Base-by-base conservation (phyloP, 2,888 invertebrate genomes). In the Agrotis segetum region DNA sequence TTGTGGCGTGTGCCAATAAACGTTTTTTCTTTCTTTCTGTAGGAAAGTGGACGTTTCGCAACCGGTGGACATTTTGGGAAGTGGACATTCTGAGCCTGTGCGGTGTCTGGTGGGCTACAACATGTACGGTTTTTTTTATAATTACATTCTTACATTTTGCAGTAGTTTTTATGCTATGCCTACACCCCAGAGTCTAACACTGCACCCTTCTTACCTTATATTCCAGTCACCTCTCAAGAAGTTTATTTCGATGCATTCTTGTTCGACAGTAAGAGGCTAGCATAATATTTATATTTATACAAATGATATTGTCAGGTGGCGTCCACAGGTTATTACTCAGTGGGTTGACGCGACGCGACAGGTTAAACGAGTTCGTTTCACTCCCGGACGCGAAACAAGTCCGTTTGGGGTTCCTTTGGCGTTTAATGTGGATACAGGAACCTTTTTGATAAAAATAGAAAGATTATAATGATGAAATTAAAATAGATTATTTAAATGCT, bases 341-440 rank as follows among this genome's bases (percentile, higher is more conserved):
- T 73, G 82, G 81, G 87, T 86, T 85, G 90, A 87, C 88, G 85
- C 84, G 89, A 87, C 87, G 83, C 85, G 74, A 78, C 77, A 88
- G 91, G 93, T 92, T 92, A 88, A 85, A 87, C 90, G 77, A 88
- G 93, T 92, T 91, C 88, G 86, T 90, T 91, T 89, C 89, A 89
- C 89, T 89, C 88, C 88, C 89, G 89, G 89, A 89, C 89, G 88
- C 80, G 72, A 88, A 90, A 92, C 92, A 71, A 85, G 89, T 90
- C 87, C 81, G 79, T 85, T 88, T 87, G 83, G 88, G 87, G 88
- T 77, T 85, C 89, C 83, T 40, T 66, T 11, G 3, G n/a, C 74
- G 47, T 63, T 66, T 73, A 47, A 29, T 17, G 13, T 34, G 19
- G 6, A 52, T n/a, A 58, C 17, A 5, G 44, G 24, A 61, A 5